Evolutionary conservation across 53 echinoderm and acorn worm species (phyloP).

Genomic region (Holothuria scabra): DNA sequence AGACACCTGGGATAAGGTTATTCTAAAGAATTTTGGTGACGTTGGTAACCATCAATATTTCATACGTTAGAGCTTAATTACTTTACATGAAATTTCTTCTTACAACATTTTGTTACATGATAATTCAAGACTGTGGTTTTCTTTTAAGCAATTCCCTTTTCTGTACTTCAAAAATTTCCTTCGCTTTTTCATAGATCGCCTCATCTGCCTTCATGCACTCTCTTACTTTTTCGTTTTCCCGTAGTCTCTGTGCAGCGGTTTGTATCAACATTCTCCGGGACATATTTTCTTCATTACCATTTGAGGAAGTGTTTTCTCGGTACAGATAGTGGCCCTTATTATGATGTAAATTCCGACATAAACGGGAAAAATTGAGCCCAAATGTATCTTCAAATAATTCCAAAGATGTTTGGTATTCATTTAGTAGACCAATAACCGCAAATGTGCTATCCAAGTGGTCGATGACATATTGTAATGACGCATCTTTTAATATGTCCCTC

Average conservation of each 20-base stretch:
- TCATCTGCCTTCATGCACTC: slow-evolving; percentile 29
- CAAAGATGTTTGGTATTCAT: slow-evolving; percentile 53
- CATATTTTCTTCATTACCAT: neutral
- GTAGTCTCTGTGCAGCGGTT: neutral
- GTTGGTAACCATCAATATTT: too few relatives aligned
- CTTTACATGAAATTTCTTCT: too few relatives aligned
- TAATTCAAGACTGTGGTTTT: too few relatives aligned
- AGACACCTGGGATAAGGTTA: too few relatives aligned
- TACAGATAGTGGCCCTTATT: neutral
- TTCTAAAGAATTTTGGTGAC: too few relatives aligned
- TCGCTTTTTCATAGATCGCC: slow-evolving; percentile 36
- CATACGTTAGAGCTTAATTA: too few relatives aligned
- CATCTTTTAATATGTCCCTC: slow-evolving; percentile 1
- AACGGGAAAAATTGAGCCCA: slow-evolving; percentile 19
- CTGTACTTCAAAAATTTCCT: slow-evolving; percentile 44
- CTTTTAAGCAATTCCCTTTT: slow-evolving; percentile 1
- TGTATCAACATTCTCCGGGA: neutral
- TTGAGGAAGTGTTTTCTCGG: neutral
- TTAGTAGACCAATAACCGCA: slow-evolving; percentile 55
- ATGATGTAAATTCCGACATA: neutral
- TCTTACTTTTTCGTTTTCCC: slow-evolving; percentile 6
- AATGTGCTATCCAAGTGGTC: slow-evolving; percentile 55
- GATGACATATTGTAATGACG: slow-evolving; percentile 15
- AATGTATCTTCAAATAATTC: slow-evolving; percentile 45
- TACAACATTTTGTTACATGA: too few relatives aligned